Base-by-base conservation (phyloP, 2,888 invertebrate genomes). In the Hirtodrosophila alboralis region DNA sequence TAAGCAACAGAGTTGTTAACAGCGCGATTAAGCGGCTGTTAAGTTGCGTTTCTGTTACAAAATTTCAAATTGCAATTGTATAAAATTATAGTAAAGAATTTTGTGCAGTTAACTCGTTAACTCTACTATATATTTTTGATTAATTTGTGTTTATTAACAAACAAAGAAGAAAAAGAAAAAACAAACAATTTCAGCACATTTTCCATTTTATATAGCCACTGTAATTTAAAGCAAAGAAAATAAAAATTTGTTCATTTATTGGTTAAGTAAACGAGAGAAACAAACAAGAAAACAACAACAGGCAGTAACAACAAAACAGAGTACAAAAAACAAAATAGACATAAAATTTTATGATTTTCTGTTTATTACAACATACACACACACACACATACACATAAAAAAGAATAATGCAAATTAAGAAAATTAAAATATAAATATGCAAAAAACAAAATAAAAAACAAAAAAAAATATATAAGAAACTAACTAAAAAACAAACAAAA, bases 281-380 rank as follows among this genome's bases (percentile, higher is more conserved):
- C n/a, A 56, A 54, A 56, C 40, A 59, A 58, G 14, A 45, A 52
- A 58, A 38, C 33, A 68, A 58, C 40, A 73, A 68, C 70, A 67
- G 68, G 62, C 73, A 73, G 70, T 53, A 74, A 64, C 63, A 72
- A 80, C 62, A 78, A 79, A 84, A 81, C 75, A 81, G 68, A 81
- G 69, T 78, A 81, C 78, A 79, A 81, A n/a, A 75, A 77, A 63
- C 31, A 73, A 78, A 77, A 84, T 84, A 81, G 80, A 84, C 80
- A 77, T 72, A 84, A 64, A 72, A 54, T 48, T 60, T 74, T 57
- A 78, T 70, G 58, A 70, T 58, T 74, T 73, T 61, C 51, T 68
- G 64, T 70, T 78, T 78, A 67, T 75, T 71, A 60, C 47, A 47
- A 57, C 28, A 68, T 26, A 61, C 12, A 56, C 9, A 53, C 7